Conservation (phyloP, 1,140 invertebrate genomes). For the Globodera rostochiensis region DNA sequence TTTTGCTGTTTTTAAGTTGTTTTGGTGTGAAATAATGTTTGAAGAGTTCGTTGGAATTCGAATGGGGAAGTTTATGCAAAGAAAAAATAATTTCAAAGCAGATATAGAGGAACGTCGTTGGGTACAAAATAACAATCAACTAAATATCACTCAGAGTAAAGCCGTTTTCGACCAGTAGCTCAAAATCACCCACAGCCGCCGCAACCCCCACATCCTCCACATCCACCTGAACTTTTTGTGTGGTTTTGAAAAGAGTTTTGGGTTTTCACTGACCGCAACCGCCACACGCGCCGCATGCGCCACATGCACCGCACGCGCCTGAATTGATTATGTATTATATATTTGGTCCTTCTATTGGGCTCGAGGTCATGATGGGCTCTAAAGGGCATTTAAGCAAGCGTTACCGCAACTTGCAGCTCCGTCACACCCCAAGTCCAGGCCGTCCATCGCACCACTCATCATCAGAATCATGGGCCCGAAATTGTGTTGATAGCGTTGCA, state of each 20-base stretch:
- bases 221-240: conserved; percentile 23
- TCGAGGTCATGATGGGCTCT: neutral
- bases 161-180: neutral
- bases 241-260: neutral
- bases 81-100: too few species aligned
- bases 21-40: neutral
- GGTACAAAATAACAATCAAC: neutral
- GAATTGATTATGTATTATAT: neutral
- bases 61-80: neutral
- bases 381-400: neutral
- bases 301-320: conserved; percentile 48
- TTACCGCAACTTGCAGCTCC: conserved; percentile 35
- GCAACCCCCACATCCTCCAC: conserved; percentile 51
- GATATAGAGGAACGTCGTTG: too few species aligned
- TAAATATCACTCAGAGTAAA: neutral
- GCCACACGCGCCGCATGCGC: conserved; percentile 42
- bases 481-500: conserved; percentile 45
- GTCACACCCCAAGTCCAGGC: conserved; percentile 34
- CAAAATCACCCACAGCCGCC: conserved; percentile 40
- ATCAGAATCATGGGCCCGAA: conserved; percentile 46
- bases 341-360: neutral
- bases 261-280: conserved; percentile 20
- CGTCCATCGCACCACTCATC: conserved; percentile 38
- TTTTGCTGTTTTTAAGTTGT: neutral
- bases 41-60: neutral